Percentiles rank a stretch among this genome's conserved stretches.
Evolutionary conservation across 2,797 vertebrate species (phyloP).

Genomic region (Melanotaenia trifasciata): DNA sequence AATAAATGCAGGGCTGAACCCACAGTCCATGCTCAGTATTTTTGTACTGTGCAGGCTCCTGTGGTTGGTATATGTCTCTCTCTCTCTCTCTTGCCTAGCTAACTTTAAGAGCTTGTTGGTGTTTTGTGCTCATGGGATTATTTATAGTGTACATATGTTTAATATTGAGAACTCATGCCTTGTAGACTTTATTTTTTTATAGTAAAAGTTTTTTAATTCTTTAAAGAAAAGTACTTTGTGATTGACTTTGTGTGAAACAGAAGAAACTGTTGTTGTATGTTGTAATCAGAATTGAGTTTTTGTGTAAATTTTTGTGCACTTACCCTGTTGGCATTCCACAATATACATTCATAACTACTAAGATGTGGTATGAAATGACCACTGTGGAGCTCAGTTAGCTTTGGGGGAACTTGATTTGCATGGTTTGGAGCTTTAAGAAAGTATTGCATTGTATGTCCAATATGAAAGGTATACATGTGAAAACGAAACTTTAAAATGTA

Average conservation of each 20-base stretch:
- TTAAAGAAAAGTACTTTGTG: background rate
- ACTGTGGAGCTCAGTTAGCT: background rate
- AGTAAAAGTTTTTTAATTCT: background rate
- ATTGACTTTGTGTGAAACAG: background rate
- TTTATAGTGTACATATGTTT: background rate
- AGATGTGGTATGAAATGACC: background rate
- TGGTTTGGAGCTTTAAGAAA: background rate
- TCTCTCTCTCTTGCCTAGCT: constrained; percentile 1
- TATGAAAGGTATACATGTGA: constrained; percentile 1
- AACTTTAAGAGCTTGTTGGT: background rate
- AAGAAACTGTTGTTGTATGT: background rate
- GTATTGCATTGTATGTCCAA: background rate
- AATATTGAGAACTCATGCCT: background rate
- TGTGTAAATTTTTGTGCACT: background rate
- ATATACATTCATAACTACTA: background rate
- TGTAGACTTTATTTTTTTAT: background rate
- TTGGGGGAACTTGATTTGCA: background rate
- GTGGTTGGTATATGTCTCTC: background rate
- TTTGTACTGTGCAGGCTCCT: constrained; percentile 23
- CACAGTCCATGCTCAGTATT: constrained; percentile 19
- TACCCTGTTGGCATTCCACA: background rate
- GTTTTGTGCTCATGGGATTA: background rate
- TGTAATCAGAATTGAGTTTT: background rate
- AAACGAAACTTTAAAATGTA: constrained; percentile 14
- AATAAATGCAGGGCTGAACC: constrained; percentile 31